Evolutionary conservation across 2,113 vertebrate genomes (phyloP), one percentile per base, ranked within the genome.

Genomic region (Jaculus jaculus): DNA sequence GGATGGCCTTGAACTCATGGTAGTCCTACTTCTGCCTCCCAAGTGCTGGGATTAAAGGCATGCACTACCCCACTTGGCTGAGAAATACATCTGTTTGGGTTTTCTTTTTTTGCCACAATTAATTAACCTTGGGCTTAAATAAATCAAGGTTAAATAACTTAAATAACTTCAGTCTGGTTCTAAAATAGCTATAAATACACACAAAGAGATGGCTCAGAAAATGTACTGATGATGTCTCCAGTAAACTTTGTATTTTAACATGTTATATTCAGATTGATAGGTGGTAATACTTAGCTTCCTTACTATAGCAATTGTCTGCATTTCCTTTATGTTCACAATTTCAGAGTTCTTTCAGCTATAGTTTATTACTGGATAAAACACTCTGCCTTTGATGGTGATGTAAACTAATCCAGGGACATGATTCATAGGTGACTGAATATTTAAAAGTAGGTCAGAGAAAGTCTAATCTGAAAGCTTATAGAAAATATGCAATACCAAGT

Each of bases 101-200:
- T 47, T 47, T 63, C 65, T 85, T 15, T 87, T 88, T 92, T 54
- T 85, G 61, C 24, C 7, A 78, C 82, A 72, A 77, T 85, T 79
- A 87, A 66, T 23, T 87, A 92, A 84, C 26, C 24, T 42, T 87
- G 37, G 37, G 90, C 17, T 72, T 63, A 16, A 1, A 0, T 77
- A 78, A 95, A 21, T 69, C 21, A 2, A 75, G 28, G 51, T 20
- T 47, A 47, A 47, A 47, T 47, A 47, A 47, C 42, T 47, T 47
- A 47, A 47, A 47, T 47, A 47, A 66, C 21, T 84, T 54, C 34
- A 75, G 12, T 65, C 30, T 84, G 13, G 32, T 51, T 92, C 17
- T 51, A 84, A 90, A 90, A 10, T 90, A 85, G 30, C 3, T 7
- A 71, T 74, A 81, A 95, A 73, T 89, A 73, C 54, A 4, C 17